phyloP scores from a whole-genome alignment of 2,888 invertebrate species.

The Tridacna crocea region DNA sequence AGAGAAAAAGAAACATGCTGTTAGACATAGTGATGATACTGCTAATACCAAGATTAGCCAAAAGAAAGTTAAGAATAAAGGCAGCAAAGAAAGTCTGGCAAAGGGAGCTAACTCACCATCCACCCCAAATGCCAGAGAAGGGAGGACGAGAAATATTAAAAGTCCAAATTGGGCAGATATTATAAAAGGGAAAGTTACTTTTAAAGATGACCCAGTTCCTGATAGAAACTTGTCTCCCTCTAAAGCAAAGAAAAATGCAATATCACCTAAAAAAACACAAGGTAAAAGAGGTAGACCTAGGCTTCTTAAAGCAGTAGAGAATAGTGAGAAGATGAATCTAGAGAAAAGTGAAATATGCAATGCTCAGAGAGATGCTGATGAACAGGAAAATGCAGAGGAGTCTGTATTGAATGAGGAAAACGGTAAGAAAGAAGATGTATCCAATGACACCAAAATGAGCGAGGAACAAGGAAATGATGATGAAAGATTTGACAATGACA shows the following conservation, averaged over 20 bases:
- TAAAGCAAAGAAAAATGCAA: not conserved
- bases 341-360: slow-evolving; percentile 1
- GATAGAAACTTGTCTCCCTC: slow-evolving; percentile 14
- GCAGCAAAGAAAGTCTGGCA: too few species aligned
- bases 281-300: slow-evolving; percentile 9
- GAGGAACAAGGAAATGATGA: not conserved
- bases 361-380: not conserved
- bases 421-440: not conserved
- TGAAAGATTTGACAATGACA: not conserved
- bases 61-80: not conserved
- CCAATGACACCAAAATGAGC: not conserved
- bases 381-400: slow-evolving; percentile 2
- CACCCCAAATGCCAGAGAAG: not conserved
- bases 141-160: slow-evolving; percentile 49
- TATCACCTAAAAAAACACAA: not conserved
- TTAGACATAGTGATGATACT: not conserved
- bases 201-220: slow-evolving; percentile 33
- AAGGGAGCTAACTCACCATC: not conserved
- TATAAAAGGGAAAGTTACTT: slow-evolving; percentile 46
- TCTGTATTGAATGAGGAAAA: not conserved
- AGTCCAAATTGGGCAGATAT: slow-evolving; percentile 61
- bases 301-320: not conserved
- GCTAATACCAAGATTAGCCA: not conserved
- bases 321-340: not conserved
- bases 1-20: not conserved